A percentile compares a stretch with the other conserved stretches of the same genome.
phyloP scores from a whole-genome alignment of 2,888 invertebrate genomes.

The Himalopsyche tibetana region DNA sequence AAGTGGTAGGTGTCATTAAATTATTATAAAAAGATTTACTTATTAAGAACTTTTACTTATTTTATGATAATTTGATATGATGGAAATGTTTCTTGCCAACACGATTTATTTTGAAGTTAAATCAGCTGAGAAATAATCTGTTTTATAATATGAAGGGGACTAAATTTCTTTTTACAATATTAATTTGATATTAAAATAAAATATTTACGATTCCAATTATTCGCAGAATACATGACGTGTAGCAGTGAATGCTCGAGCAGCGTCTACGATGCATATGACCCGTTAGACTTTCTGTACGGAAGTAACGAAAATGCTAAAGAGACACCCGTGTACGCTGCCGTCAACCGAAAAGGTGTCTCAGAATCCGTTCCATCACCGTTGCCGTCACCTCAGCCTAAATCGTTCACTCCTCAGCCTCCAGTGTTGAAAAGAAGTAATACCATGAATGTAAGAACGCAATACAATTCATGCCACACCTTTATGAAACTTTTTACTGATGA shows the following conservation, averaged over 20 bases:
- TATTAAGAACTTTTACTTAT: background rate
- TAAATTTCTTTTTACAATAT: too few relatives aligned
- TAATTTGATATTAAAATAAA: background rate
- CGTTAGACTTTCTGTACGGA: slow-evolving; percentile 75
- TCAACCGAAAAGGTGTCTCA: slow-evolving; percentile 67
- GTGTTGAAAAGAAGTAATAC: slow-evolving; percentile 72
- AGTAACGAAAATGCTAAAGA: slow-evolving; percentile 75
- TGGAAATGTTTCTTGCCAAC: too few relatives aligned
- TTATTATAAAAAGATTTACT: slow-evolving; percentile 44
- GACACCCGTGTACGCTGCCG: slow-evolving; percentile 73
- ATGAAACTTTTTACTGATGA: too few relatives aligned
- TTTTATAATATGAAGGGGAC: too few relatives aligned
- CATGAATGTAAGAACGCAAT: slow-evolving; percentile 67
- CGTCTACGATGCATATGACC: slow-evolving; percentile 76
- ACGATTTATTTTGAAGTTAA: too few relatives aligned
- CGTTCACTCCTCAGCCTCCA: slow-evolving; percentile 69
- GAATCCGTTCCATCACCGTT: slow-evolving; percentile 67
- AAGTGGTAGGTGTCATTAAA: slow-evolving; percentile 77
- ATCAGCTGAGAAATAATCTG: too few relatives aligned
- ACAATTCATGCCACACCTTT: background rate
- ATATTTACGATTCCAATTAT: slow-evolving; percentile 35
- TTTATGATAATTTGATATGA: too few relatives aligned
- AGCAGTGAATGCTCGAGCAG: slow-evolving; percentile 74
- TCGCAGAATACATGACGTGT: slow-evolving; percentile 70
- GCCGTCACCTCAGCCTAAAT: slow-evolving; percentile 74